Evolutionary conservation across 2,113 vertebrate genomes (phyloP), one percentile per base, ranked within the genome.

Genomic region (Lepidothrix coronata): DNA sequence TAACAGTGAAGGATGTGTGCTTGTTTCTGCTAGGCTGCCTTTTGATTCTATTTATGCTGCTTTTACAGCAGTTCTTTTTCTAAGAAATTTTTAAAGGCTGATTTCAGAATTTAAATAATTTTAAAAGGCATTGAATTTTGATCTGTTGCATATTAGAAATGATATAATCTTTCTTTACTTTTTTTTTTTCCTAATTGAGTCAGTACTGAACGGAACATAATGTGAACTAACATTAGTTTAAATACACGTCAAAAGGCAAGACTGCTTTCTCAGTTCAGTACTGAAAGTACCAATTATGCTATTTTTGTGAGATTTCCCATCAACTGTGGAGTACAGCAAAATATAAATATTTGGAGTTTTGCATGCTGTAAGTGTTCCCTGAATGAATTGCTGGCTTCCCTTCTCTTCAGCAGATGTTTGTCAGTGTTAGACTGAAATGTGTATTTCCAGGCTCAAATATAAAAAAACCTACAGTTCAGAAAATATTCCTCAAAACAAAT

Each of bases 91-190:
- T 80, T 39, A 55, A 78, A 81, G 16, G 33, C 24, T 71, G 22
- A 54, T 80, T 89, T 73, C 71, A 92, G 51, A 66, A 82, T n/a
- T n/a, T 72, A 63, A 85, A 48, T 55, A 51, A 59, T 87, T 74
- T 19, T 65, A 63, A 90, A 55, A 49, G n/a, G 82, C 93, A 95
- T 15, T 86, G 51, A 94, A 96, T 93, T 97, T 96, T 35, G 16
- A 62, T 46, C 41, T 89, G 27, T 55, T 90, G 31, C 80, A 35
- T 14, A 66, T 85, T 93, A 89, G 28, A 91, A 96, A 89, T 23
- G 20, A 49, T 24, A 67, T 89, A 63, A 28, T 78, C 24, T 58
- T 14, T 18, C 11, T 33, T 33, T 27, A 27, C 4, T 31, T 57
- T 17, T 20, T 11, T 11, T 66, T 51, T 63, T 52, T 1, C 5